A percentile compares a stretch with the other conserved stretches of the same genome.
Conservation (phyloP, 2,888 invertebrate genomes). For the Tenthredo scrophulariae region DNA sequence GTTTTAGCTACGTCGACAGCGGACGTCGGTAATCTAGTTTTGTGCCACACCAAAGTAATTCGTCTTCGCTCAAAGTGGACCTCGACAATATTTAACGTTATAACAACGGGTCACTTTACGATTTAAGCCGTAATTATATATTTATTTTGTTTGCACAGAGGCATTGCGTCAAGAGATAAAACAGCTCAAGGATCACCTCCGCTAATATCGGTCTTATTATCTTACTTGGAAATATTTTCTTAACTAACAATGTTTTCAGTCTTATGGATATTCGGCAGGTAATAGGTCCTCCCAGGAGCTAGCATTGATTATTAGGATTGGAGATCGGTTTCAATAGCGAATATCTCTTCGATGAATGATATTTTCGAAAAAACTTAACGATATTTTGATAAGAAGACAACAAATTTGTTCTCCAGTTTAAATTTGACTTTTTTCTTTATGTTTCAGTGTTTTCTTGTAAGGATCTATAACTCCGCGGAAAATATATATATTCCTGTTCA, state of each 20-base stretch:
- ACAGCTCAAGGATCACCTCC: slow-evolving; percentile 42
- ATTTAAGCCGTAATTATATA: slow-evolving; percentile 16
- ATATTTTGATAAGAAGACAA: neutral
- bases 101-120: slow-evolving; percentile 38
- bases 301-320: neutral
- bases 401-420: neutral
- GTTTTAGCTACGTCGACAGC: neutral
- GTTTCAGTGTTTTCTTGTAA: neutral
- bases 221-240: neutral
- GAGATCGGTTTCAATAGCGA: neutral
- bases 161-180: slow-evolving; percentile 37
- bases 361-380: neutral
- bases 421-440: neutral
- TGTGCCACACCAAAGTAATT: slow-evolving; percentile 27
- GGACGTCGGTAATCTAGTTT: slow-evolving; percentile 45
- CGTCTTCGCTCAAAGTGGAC: neutral
- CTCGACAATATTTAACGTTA: neutral
- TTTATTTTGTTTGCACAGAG: slow-evolving; percentile 33
- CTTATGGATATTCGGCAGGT: slow-evolving; percentile 6
- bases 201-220: slow-evolving; percentile 29
- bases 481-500: neutral
- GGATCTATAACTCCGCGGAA: neutral
- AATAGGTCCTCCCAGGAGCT: neutral
- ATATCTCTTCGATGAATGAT: neutral
- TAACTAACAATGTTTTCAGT: neutral